Evolutionary conservation across 2,113 vertebrate species (phyloP), one percentile per base, ranked within the genome.

Genomic region (Cavia aperea): DNA sequence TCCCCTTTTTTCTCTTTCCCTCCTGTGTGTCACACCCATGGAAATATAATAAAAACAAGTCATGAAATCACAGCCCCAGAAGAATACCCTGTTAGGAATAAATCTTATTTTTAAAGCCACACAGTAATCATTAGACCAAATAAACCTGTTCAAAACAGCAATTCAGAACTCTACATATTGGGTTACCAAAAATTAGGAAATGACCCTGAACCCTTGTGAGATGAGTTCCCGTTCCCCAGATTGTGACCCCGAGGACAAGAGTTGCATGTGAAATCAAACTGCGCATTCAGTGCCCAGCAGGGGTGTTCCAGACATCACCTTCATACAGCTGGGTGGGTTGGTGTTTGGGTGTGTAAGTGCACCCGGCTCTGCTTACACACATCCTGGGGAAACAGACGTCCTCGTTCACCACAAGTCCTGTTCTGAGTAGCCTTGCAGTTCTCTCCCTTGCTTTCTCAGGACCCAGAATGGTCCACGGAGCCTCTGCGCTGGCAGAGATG

Each of bases 171-270:
- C 70, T 51, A 81, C 1, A 81, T 75, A 95, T 78, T 85, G 92
- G 94, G 95, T 94, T 93, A 92, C 81, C 86, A 91, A 92, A 91
- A 94, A 89, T 94, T 93, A 95, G 95, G 78, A 94, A 94, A 70
- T 26, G 43, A 92, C 88, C 95, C 95, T 94, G 75, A 92, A 75
- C 54, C 79, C 75, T 88, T 82, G 91, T 91, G 90, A 95, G 97
- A 96, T 82, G 33, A 46, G 86, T 93, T 93, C 89, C 94, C 73
- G 86, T 75, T 68, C 60, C 68, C 90, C 63, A 81, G 46, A 77
- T 75, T 94, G 90, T 86, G 94, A 93, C 88, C 91, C 78, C 49
- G 92, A 91, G 95, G 91, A 91, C 86, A 87, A 51, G 88, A 97
- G 73, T 86, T 10, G 15, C 93, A 94, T 94, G 77, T 96, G 70